Base-by-base conservation (phyloP, 2,888 invertebrate species). In the Aphidoletes aphidimyza region DNA sequence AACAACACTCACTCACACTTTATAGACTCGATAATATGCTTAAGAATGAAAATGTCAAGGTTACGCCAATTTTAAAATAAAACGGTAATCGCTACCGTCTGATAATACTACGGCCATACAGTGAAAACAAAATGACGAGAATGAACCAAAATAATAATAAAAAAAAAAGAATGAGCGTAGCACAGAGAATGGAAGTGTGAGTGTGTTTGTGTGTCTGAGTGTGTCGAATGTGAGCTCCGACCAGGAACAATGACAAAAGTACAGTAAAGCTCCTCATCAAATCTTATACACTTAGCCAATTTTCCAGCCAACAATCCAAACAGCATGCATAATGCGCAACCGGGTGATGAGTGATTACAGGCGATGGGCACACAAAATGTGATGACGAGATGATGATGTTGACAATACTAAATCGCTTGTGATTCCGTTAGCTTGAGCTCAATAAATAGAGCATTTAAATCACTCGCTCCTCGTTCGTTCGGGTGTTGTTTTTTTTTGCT, bases 361-460 rank as follows among this genome's bases (percentile, higher is more conserved):
- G 81, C 19, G 22, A 81, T 81, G 36, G 37, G 22, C 37, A 11
- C 37, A 22, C 69, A 36, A 78, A 37, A 37, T 81, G n/a, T 81
- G 36, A 37, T 37, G 37, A 81, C 37, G 37, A 22, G 81, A 81
- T 81, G 81, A 81, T 81, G 37, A 81, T 81, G 81, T 81, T 81
- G 81, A 81, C 81, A 81, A 81, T 81, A 30, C 81, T 81, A 81
- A 81, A 81, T 81, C 81, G 39, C 81, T 81, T 81, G 81, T 81
- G 81, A 81, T 81, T 81, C 81, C 81, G 81, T 81, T 81, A 81
- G 37, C 39, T 37, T 37, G 37, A 81, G 81, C 81, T 81, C 81
- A 81, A 81, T 81, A 81, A 81, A 81, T 81, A 81, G 81, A 81
- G 39, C 81, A 81, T 81, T 81, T 81, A 81, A 81, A 81, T 81